Percentiles rank a stretch among this genome's conserved stretches.
Conservation (phyloP, 2,797 vertebrate genomes). For the Pseudocheirus occidentalis region DNA sequence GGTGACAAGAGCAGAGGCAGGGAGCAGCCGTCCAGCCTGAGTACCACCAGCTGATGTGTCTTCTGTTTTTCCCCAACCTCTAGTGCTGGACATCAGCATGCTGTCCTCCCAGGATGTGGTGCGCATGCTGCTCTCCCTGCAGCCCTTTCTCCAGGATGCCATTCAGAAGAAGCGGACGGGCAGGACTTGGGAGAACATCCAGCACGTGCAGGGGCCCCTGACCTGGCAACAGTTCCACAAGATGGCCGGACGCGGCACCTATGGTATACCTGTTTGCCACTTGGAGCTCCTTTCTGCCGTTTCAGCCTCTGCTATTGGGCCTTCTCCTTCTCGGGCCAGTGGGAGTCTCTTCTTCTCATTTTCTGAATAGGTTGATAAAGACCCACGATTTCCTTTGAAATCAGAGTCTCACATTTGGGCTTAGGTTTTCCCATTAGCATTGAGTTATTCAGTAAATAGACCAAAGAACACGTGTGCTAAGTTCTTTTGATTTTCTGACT, state of each 20-base stretch:
- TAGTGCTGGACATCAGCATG: constrained; percentile 96
- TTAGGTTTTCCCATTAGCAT: constrained; percentile 15
- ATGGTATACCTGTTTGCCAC: constrained; percentile 84
- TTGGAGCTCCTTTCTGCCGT: background rate
- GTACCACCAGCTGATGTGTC: background rate
- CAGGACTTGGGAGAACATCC: constrained; percentile 98
- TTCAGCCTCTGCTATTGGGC: no score
- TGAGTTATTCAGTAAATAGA: background rate
- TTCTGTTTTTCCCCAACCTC: constrained; percentile 15
- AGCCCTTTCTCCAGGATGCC: constrained; percentile 97
- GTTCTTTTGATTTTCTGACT: background rate
- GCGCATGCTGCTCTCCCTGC: constrained; percentile 96
- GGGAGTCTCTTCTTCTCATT: background rate
- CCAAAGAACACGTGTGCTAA: background rate
- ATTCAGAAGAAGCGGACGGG: constrained; percentile 98
- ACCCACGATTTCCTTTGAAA: constrained; percentile 17
- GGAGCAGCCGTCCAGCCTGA: background rate
- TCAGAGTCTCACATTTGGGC: background rate
- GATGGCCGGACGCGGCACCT: constrained; percentile 98
- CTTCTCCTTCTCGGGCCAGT: background rate
- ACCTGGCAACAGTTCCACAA: constrained; percentile 99
- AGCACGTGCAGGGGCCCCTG: constrained; percentile 98
- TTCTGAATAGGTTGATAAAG: background rate
- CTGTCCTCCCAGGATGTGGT: constrained; percentile 98
- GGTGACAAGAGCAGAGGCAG: background rate